A percentile compares a stretch with the other conserved stretches of the same genome.
Conservation (phyloP, 2,113 vertebrate species). For the Austrofundulus limnaeus region DNA sequence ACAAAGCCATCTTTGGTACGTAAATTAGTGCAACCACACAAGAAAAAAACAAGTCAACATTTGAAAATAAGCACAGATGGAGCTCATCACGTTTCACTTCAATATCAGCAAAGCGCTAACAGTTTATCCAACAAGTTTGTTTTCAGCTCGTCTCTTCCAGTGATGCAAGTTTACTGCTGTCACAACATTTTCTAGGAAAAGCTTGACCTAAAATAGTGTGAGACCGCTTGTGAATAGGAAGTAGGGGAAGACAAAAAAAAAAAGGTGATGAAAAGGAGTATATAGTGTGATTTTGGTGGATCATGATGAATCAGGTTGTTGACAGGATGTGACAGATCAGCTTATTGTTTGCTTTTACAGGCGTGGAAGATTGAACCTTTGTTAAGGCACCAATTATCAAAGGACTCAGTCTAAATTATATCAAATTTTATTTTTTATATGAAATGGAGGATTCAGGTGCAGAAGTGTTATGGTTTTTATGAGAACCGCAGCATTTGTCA, state of each 20-base stretch:
- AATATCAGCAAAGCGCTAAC: conserved; percentile 49
- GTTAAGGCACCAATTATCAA: neutral
- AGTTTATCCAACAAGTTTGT: conserved; percentile 50
- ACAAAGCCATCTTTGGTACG: conserved; percentile 60
- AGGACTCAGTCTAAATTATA: too few relatives aligned
- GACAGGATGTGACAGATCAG: conserved; percentile 39
- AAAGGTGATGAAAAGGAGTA: conserved; percentile 10
- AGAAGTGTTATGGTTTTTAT: too few relatives aligned
- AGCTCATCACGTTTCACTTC: conserved; percentile 61
- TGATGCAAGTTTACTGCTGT: conserved; percentile 31
- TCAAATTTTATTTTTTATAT: too few relatives aligned
- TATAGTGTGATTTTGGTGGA: conserved; percentile 5
- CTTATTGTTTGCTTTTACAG: conserved; percentile 21
- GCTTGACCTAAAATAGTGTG: conserved; percentile 17
- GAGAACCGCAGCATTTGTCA: neutral
- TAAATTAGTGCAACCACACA: conserved; percentile 61
- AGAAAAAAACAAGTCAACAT: conserved; percentile 57
- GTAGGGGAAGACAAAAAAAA: conserved; percentile 54
- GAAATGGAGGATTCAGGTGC: too few relatives aligned
- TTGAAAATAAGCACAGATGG: conserved; percentile 63
- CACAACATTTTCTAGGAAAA: conserved; percentile 2
- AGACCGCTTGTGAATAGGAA: conserved; percentile 34
- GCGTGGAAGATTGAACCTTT: neutral
- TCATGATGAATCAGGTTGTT: conserved; percentile 40
- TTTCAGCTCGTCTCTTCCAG: conserved; percentile 34